Conservation (phyloP, 2,888 invertebrate species). For the Drosophila greeni region DNA sequence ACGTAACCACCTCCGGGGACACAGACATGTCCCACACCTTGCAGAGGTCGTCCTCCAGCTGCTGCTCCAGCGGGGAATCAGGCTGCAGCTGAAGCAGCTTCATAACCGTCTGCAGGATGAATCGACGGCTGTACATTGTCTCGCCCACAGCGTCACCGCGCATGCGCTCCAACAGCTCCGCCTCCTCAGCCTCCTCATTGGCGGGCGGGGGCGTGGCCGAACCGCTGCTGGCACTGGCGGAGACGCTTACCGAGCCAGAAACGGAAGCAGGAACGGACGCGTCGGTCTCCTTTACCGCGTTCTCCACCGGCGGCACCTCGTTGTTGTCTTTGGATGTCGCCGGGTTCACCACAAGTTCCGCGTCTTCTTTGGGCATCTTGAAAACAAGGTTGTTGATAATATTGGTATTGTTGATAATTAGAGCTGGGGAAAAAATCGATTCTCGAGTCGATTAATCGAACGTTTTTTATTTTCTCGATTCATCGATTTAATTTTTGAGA, state of each 20-base stretch:
- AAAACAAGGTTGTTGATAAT: not conserved
- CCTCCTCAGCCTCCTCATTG: constrained; percentile 60
- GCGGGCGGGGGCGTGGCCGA: constrained; percentile 39
- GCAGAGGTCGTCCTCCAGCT: constrained; percentile 87
- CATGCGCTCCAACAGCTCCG: constrained; percentile 77
- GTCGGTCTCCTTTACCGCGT: constrained; percentile 22
- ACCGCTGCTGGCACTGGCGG: constrained; percentile 14
- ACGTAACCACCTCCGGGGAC: constrained; percentile 86
- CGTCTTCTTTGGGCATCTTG: constrained; percentile 58
- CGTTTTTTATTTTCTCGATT: too few relatives aligned
- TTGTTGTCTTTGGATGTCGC: constrained; percentile 28
- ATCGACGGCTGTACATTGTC: constrained; percentile 88
- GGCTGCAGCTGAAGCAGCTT: constrained; percentile 79
- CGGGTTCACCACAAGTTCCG: constrained; percentile 35
- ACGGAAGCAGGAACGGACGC: constrained; percentile 8
- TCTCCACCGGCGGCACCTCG: constrained; percentile 11
- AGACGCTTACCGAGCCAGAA: constrained; percentile 18
- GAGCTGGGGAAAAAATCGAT: too few relatives aligned
- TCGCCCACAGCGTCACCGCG: constrained; percentile 89
- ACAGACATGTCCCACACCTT: constrained; percentile 92
- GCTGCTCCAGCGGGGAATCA: constrained; percentile 69
- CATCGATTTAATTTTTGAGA: too few relatives aligned
- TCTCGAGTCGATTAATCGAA: too few relatives aligned
- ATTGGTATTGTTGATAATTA: too few relatives aligned
- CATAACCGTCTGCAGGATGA: constrained; percentile 84